Evolutionary conservation across 1,140 invertebrate species (phyloP), one percentile per base, ranked within the genome.

Genomic region (Acromyrmex heyeri): DNA sequence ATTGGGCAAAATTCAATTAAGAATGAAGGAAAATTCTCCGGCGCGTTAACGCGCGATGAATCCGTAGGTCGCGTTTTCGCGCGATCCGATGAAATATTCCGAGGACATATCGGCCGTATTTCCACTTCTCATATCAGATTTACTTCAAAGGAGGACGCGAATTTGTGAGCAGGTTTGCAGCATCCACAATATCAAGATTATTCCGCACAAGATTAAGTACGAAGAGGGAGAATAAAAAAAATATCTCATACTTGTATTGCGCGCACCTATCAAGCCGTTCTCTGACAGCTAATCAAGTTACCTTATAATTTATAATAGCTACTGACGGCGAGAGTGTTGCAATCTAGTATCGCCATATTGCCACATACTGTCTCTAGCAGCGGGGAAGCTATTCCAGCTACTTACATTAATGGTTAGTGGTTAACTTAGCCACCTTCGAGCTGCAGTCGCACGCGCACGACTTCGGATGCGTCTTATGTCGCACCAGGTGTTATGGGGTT

Each of bases 1-100:
- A 94, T 94, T 94, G 93, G 88, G 86, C 87, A 87, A 93, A 94
- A 94, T 94, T 94, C 93, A 93, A 94, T 94, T 93, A 94, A 91
- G 91, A 93, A 89, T 87, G 89, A 89, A 92, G 92, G 91, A 93
- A 94, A 93, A 91, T 91, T 91, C 92, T 79, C 88, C 67, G 48
- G 64, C 44, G 75, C 70, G 88, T 65, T 75, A 88, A 81, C 79
- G 88, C 89, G 86, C 67, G 72, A 72, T 61, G 73, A 82, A 88
- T 82, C 64, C 62, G 65, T 69, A 72, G 27, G 27, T 27, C 77
- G 70, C 77, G 70, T 77, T 77, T 50, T 6, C 72, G 12, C 7
- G 73, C 73, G 59, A 85, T 85, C 50, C 73, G 48, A 85, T 79
- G 72, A 48, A 85, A 85, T 85, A 85, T 85, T 79, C 57, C 70